A percentile compares a stretch with the other conserved stretches of the same genome.
Conservation (phyloP, 2,797 vertebrate species). For the Trachops cirrhosus region DNA sequence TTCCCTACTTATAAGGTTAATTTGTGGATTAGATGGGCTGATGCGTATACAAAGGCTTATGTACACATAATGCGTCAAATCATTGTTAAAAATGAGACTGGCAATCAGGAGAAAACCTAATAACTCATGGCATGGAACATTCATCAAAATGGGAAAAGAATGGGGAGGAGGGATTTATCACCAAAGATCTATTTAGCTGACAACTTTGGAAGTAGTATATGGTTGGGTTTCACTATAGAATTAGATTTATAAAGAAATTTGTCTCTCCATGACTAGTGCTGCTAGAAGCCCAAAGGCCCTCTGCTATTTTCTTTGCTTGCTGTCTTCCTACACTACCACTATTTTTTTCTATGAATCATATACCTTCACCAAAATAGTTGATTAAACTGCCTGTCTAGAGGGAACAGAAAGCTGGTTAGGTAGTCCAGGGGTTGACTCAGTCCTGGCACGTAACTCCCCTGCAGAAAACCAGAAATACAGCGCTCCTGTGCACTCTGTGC, state of each 20-base stretch:
- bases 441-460: not conserved
- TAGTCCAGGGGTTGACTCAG: conserved; percentile 47
- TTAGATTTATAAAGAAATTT: conserved; percentile 39
- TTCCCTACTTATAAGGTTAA: not conserved
- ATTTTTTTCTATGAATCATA: conserved; percentile 73
- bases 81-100: not conserved
- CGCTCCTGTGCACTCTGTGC: not conserved
- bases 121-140: not conserved
- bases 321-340: conserved; percentile 56
- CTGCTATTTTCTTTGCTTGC: conserved; percentile 54
- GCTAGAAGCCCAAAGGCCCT: not conserved
- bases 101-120: not conserved
- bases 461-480: not conserved
- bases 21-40: not conserved
- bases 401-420: conserved; percentile 39
- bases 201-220: not conserved
- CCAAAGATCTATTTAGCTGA: not conserved
- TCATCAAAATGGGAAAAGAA: not conserved
- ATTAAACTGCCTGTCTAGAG: conserved; percentile 41
- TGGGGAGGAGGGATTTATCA: not conserved
- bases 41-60: not conserved
- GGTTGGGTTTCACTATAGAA: not conserved
- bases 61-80: not conserved
- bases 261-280: not conserved
- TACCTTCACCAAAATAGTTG: conserved; percentile 61